These are phyloP conservation scores for Odontesthes bonariensis DNA, from an alignment of 2,113 vertebrate species.

Conservation along the genomic window DNA sequence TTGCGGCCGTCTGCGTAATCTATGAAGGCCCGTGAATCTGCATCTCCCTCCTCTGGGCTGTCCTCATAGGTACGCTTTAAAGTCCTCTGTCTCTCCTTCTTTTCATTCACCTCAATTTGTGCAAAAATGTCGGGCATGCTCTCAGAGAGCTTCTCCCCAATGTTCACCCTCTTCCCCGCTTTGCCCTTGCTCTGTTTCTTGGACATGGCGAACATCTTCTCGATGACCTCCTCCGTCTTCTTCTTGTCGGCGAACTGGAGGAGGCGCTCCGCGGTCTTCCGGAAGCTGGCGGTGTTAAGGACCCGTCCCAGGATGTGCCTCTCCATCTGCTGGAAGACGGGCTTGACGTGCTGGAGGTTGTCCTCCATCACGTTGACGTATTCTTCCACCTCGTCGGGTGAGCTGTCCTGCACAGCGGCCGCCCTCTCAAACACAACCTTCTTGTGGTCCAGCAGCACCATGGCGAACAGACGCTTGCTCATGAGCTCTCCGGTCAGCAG, in stretches of 20 bases:
- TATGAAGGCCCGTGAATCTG: conserved; percentile 90
- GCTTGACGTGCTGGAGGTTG: conserved; percentile 92
- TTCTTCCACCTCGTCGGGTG: conserved; percentile 87
- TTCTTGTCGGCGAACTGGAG: conserved; percentile 93
- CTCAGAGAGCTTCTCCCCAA: conserved; percentile 89
- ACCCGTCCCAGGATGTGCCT: conserved; percentile 91
- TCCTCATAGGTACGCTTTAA: conserved; percentile 89
- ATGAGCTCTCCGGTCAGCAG: conserved; percentile 86
- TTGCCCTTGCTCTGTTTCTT: conserved; percentile 85
- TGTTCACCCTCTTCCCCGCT: conserved; percentile 82
- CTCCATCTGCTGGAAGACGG: conserved; percentile 95
- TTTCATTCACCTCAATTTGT: conserved; percentile 93
- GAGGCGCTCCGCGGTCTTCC: conserved; percentile 91
- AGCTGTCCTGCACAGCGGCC: conserved; percentile 66
- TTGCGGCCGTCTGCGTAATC: conserved; percentile 89
- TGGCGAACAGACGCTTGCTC: conserved; percentile 87
- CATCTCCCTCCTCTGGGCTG: conserved; percentile 87
- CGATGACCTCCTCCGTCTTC: conserved; percentile 89
- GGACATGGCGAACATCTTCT: conserved; percentile 90
- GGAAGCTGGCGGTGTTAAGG: conserved; percentile 89
- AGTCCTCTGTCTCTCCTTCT: conserved; percentile 88
- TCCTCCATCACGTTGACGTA: conserved; percentile 88
- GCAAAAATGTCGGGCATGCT: conserved; percentile 92
- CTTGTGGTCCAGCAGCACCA: conserved; percentile 88
- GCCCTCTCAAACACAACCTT: conserved; percentile 91